Evolutionary conservation across 2,113 vertebrate genomes (phyloP).

Genomic region (Aramus guarauna): DNA sequence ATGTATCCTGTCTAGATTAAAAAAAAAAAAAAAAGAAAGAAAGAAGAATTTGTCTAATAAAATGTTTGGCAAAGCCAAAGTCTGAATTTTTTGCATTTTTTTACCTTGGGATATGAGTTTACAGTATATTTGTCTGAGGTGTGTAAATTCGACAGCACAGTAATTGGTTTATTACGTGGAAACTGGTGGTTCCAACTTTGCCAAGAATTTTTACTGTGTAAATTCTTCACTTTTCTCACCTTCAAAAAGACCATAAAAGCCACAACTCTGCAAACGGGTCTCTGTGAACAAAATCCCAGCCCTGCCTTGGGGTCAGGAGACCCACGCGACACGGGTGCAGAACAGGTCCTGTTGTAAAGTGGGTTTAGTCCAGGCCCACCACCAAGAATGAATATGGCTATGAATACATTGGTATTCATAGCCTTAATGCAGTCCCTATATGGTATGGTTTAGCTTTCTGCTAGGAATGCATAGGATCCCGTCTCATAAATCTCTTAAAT

Average conservation of each 20-base stretch:
- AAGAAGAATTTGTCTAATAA: background rate
- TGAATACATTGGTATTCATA: no score
- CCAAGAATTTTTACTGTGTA: slow-evolving; percentile 27
- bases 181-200: background rate
- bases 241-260: background rate
- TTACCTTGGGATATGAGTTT: background rate
- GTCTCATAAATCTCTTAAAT: background rate
- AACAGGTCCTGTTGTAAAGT: background rate
- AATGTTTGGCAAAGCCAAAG: background rate
- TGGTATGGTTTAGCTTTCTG: background rate
- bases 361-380: background rate
- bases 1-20: background rate
- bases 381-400: no score
- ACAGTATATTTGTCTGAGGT: background rate
- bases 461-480: background rate
- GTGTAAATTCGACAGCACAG: background rate
- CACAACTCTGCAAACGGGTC: background rate
- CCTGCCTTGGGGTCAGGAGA: background rate
- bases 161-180: background rate
- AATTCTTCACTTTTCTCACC: background rate
- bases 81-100: background rate
- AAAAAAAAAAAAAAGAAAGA: background rate
- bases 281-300: background rate
- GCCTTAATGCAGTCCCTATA: background rate
- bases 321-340: rapidly evolving